phyloP scores from a whole-genome alignment of 2,113 vertebrate genomes.

The Poecile atricapillus region DNA sequence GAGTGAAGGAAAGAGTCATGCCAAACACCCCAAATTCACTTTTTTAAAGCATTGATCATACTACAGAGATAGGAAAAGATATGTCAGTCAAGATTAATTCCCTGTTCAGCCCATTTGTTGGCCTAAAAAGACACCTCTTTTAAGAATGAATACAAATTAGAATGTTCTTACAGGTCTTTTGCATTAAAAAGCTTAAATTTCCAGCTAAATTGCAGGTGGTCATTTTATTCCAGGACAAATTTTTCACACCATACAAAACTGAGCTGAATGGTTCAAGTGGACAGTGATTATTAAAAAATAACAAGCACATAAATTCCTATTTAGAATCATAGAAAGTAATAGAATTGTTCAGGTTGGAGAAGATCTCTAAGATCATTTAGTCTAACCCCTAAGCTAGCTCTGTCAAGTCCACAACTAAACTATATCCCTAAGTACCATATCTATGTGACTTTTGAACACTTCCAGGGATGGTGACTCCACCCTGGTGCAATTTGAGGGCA shows the following conservation, averaged over 20 bases:
- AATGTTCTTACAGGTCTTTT: background rate
- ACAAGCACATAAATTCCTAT: background rate
- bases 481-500: background rate
- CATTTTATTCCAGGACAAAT: background rate
- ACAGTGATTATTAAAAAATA: background rate
- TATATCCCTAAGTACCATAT: background rate
- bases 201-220: background rate
- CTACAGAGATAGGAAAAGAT: background rate
- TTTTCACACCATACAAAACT: background rate
- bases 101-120: background rate
- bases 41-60: background rate
- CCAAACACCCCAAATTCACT: background rate
- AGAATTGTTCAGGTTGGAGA: background rate
- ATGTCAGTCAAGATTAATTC: background rate
- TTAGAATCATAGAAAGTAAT: background rate
- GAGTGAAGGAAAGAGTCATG: background rate
- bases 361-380: background rate
- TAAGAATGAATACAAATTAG: background rate
- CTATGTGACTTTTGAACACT: background rate
- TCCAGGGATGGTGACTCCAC: background rate
- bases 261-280: background rate
- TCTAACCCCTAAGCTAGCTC: background rate
- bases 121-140: background rate
- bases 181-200: background rate
- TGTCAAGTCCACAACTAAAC: background rate